Evolutionary conservation across 2,797 vertebrate species (phyloP), one percentile per base, ranked within the genome.

Genomic region (Lagocephalus sceleratus): DNA sequence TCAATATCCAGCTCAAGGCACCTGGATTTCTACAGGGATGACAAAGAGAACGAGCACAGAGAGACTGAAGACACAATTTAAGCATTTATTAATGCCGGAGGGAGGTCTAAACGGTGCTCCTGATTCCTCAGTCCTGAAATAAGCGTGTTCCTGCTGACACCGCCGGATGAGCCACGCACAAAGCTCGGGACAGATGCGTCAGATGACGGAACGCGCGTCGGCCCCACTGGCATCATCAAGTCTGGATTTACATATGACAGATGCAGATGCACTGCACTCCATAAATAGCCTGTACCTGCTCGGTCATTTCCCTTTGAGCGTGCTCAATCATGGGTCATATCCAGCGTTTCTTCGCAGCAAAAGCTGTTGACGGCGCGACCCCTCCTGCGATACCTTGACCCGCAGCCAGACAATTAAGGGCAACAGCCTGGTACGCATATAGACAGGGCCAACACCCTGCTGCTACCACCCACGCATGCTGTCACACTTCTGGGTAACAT

Each of bases 371-470:
- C 17, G 44, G 42, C 47, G 22, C 66, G 60, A 54, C 52, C 49
- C 38, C 40, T 39, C 26, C 29, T 55, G 49, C 49, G 21, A 38
- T 66, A 68, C 72, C 58, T 68, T 78, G 74, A 81, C 61, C 73
- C 55, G 21, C 20, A 75, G 76, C 72, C 75, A 83, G 67, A 63
- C 55, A 60, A 66, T 71, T 54, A 73, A 69, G 73, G 76, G 56
- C 68, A 77, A 69, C 60, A 79, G 74, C 57, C 79, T 65, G 60
- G 53, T 63, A 29, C 40, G 1, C 44, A 43, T 44, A 64, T 57
- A 72, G 68, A 46, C 60, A 51, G 20, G 50, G 53, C 76, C 73
- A 57, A 58, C 57, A 66, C 66, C 72, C 63, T 39, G 47, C 68
- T 65, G 60, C 57, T 61, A 20, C 60, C 72, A 62, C 66, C 59